Conservation (phyloP, 2,888 invertebrate genomes). For the Nipponacmea schrenckii region DNA sequence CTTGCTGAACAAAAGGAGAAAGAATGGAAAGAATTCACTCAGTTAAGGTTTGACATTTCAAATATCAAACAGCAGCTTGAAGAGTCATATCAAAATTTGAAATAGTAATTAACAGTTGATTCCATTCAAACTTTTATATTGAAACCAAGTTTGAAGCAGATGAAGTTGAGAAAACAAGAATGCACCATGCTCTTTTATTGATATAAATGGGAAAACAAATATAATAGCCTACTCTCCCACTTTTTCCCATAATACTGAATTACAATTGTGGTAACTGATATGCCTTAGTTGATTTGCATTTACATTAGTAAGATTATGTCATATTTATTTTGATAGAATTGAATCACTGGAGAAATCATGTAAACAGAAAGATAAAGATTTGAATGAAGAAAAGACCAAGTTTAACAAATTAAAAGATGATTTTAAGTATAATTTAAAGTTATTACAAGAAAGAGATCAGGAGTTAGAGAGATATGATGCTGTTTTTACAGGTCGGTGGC, state of each 20-base stretch:
- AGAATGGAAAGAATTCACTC: conserved; percentile 60
- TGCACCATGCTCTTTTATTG: too few relatives aligned
- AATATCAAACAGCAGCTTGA: too few relatives aligned
- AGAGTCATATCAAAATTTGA: too few relatives aligned
- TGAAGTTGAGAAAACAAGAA: too few relatives aligned
- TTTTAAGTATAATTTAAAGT: conserved; percentile 66
- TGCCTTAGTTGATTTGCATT: neutral
- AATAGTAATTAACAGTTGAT: too few relatives aligned
- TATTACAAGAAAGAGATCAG: conserved; percentile 63
- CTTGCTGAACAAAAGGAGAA: conserved; percentile 62
- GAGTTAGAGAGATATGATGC: conserved; percentile 64
- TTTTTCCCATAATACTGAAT: too few relatives aligned
- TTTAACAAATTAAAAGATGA: conserved; percentile 64
- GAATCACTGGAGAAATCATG: conserved; percentile 49
- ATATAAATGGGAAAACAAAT: too few relatives aligned
- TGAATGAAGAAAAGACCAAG: conserved; percentile 51
- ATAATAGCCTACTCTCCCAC: too few relatives aligned
- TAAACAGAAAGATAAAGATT: conserved; percentile 50
- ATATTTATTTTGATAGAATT: conserved; percentile 40
- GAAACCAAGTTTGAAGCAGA: too few relatives aligned
- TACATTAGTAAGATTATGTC: too few relatives aligned
- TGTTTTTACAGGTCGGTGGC: conserved; percentile 43
- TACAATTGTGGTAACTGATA: neutral
- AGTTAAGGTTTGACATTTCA: conserved; percentile 44
- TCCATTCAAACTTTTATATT: too few relatives aligned